Evolutionary conservation across 2,113 vertebrate species (phyloP), one percentile per base, ranked within the genome.

Genomic region (Pelmatolapia mariae): DNA sequence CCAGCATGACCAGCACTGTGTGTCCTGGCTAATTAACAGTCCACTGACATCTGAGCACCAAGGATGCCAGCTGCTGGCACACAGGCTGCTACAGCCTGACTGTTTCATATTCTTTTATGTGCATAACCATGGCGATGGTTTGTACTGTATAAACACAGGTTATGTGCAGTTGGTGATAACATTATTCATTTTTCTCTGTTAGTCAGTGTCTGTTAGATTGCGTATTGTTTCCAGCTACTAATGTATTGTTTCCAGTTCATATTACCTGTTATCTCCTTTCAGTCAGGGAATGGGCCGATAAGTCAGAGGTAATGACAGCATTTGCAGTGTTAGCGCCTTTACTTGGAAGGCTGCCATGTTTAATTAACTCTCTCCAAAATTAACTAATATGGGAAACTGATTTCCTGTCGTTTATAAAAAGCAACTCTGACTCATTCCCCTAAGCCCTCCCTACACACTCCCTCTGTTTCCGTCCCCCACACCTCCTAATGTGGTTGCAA

Each of bases 21-120:
- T 85, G 82, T 89, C 59, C 82, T 71, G 63, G 61, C 82, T 89
- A 63, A 93, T 93, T 91, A 94, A 85, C 31, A 82, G 40, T 76
- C 86, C 52, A 10, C 47, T 61, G 86, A 82, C 90, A 90, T 73
- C 24, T 36, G 18, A 78, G 56, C 83, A 11, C 36, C 19, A 76
- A 83, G 50, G 54, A 38, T 29, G 61, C 43, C 91, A 89, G 91
- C 85, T 83, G 54, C 83, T 91, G 87, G 11, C 57, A 73, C 63
- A 36, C 52, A 63, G 40, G 82, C 84, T 85, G 59, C 87, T 86
- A 79, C 63, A 83, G 82, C 50, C 38, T 7, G 82, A 80, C 33
- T 26, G 57, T 66, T 36, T 53, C 45, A 81, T 82, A 19, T 80
- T 86, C 84, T 86, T 89, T 88, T 40, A 85, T 79, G 22, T 86